Evolutionary conservation across 2,797 vertebrate genomes (phyloP).

Genomic region (Cynodonichthys magdalenae): DNA sequence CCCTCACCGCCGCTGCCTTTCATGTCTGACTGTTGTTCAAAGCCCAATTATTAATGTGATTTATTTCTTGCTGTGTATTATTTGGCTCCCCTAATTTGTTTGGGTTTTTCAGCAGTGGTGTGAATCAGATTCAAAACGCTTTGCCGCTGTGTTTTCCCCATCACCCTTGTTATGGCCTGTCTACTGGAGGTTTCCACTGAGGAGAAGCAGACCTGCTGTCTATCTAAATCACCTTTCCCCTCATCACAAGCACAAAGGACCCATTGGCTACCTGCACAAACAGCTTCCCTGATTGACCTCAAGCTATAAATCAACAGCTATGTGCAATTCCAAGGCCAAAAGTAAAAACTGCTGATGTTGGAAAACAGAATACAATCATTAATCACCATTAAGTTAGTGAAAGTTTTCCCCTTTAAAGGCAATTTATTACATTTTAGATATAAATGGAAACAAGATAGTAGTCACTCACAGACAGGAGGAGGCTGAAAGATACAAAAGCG

Average conservation of each 20-base stretch:
- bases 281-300: slow-evolving; percentile 64
- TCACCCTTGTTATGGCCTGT: slow-evolving; percentile 78
- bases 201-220: slow-evolving; percentile 77
- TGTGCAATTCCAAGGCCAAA: slow-evolving; percentile 35
- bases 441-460: slow-evolving; percentile 56
- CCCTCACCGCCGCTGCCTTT: slow-evolving; percentile 65
- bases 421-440: slow-evolving; percentile 48
- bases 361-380: slow-evolving; percentile 49
- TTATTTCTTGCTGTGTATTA: slow-evolving; percentile 78
- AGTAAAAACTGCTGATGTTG: slow-evolving; percentile 34
- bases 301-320: slow-evolving; percentile 61
- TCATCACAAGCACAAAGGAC: slow-evolving; percentile 75
- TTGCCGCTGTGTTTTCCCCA: slow-evolving; percentile 70
- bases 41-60: slow-evolving; percentile 76
- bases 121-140: slow-evolving; percentile 78
- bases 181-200: slow-evolving; percentile 63
- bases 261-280: slow-evolving; percentile 71
- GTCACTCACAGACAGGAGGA: slow-evolving; percentile 48
- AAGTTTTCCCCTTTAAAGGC: slow-evolving; percentile 35
- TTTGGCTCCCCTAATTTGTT: slow-evolving; percentile 81
- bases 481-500: slow-evolving; percentile 58
- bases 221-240: slow-evolving; percentile 74
- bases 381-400: slow-evolving; percentile 55
- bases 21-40: slow-evolving; percentile 71
- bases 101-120: slow-evolving; percentile 72